These are phyloP conservation scores for rat (Rattus norvegicus) DNA, from an alignment of 2,113 vertebrate genomes.

Conservation along the genomic window GRCr8 NC_086031.1:101052501-101053000, in stretches of 20 bases:
- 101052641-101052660: neutral
- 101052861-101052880: slow-evolving; percentile 20
- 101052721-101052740: neutral
- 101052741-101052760: neutral
- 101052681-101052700: neutral
- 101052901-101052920: slow-evolving; percentile 9
- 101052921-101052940: neutral
- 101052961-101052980: slow-evolving; percentile 29
- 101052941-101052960: slow-evolving; percentile 6
- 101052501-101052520: slow-evolving; percentile 4
- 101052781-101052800: neutral
- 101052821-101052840: slow-evolving; percentile 24
- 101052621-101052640: neutral
- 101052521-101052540: neutral
- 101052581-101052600: slow-evolving; percentile 38
- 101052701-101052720: neutral
- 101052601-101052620: slow-evolving; percentile 4
- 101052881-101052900: slow-evolving; percentile 16
- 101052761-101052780: slow-evolving; percentile 10
- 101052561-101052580: neutral
- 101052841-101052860: neutral
- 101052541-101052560: neutral
- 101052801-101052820: neutral
- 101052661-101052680: neutral
- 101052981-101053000: neutral